Percentiles rank a stretch among this genome's conserved stretches.
phyloP scores from a whole-genome alignment of 64 coral and sea anemone species.

The Platygyra sinensis region DNA sequence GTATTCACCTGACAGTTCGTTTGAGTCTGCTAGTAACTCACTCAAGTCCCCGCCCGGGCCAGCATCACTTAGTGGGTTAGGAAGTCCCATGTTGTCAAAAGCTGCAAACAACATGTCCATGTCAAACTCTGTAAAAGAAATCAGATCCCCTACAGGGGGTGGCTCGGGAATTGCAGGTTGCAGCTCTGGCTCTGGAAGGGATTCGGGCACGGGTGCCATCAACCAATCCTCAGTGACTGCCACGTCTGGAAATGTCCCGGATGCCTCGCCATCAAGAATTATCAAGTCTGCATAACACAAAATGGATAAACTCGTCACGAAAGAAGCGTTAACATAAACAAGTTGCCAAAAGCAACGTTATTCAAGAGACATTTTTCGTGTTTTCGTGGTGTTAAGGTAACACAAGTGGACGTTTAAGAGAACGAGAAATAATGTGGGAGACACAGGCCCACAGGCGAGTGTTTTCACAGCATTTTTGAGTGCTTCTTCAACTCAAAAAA shows the following conservation, averaged over 20 bases:
- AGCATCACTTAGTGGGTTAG: background rate
- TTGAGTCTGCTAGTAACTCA: constrained; percentile 18
- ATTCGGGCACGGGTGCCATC: constrained; percentile 75
- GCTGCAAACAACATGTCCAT: constrained; percentile 65
- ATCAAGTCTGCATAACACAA: constrained; percentile 47
- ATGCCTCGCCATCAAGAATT: constrained; percentile 42
- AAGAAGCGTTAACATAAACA: background rate
- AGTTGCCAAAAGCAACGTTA: too few relatives aligned
- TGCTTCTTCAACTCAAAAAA: too few relatives aligned
- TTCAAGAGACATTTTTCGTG: too few relatives aligned
- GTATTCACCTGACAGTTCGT: constrained; percentile 44
- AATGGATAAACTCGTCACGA: background rate
- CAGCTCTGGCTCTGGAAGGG: constrained; percentile 65
- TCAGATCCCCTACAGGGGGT: constrained; percentile 64
- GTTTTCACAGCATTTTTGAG: too few relatives aligned
- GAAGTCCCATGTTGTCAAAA: constrained; percentile 29
- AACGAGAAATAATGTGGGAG: too few relatives aligned
- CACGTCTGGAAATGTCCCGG: background rate
- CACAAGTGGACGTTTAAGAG: too few relatives aligned
- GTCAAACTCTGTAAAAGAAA: constrained; percentile 94
- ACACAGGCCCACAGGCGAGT: too few relatives aligned
- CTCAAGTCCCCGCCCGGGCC: constrained; percentile 15
- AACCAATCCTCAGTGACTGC: constrained; percentile 64
- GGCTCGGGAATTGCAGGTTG: constrained; percentile 20
- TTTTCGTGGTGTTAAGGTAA: too few relatives aligned